phyloP scores from a whole-genome alignment of 2,113 vertebrate species.

The Sula dactylatra region DNA sequence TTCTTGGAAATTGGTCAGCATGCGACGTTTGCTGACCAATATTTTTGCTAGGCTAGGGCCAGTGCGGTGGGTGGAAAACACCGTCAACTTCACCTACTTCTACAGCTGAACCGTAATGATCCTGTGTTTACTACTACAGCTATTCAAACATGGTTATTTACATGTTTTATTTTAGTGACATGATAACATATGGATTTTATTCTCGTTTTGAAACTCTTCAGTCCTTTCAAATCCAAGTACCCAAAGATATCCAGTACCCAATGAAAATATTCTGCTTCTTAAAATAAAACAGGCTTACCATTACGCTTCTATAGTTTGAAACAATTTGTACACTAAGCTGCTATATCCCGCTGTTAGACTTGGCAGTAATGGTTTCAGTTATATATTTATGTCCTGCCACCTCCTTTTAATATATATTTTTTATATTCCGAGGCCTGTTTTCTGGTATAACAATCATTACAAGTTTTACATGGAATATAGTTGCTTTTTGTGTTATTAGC shows the following conservation, averaged over 20 bases:
- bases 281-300: slow-evolving; percentile 5
- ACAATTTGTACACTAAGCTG: slow-evolving; percentile 43
- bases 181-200: background rate
- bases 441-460: slow-evolving; percentile 50
- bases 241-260: background rate
- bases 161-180: background rate
- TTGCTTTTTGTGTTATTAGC: slow-evolving; percentile 3
- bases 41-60: background rate
- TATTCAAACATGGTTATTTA: background rate
- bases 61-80: background rate
- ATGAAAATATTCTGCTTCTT: slow-evolving; percentile 22
- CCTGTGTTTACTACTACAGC: background rate
- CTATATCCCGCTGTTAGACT: slow-evolving; percentile 37
- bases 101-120: background rate
- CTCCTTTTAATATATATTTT: slow-evolving; percentile 50
- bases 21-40: fast-evolving
- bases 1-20: background rate
- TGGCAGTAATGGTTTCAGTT: slow-evolving; percentile 39
- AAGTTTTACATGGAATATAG: slow-evolving; percentile 24
- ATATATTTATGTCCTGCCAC: slow-evolving; percentile 53
- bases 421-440: slow-evolving; percentile 42
- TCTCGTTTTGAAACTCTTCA: background rate
- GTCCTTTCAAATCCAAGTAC: background rate
- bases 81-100: background rate
- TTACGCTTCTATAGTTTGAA: background rate